Percentiles rank a stretch among this genome's conserved stretches.
Conservation (phyloP, 1,140 invertebrate genomes). For the Pogonus chalceus region DNA sequence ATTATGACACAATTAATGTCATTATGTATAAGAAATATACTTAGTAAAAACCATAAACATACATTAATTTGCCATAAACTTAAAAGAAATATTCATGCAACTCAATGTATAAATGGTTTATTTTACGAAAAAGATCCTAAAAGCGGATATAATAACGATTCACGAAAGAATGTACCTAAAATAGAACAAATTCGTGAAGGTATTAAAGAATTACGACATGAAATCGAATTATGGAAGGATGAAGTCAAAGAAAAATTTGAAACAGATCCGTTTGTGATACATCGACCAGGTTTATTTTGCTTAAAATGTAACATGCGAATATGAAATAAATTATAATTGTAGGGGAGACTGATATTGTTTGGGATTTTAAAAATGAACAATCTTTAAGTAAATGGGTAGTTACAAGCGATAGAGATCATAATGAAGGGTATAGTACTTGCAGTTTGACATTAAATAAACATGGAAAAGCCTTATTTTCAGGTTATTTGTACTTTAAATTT, state of each 20-base stretch:
- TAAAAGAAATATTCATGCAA: slow-evolving; percentile 4
- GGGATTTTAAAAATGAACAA: slow-evolving; percentile 52
- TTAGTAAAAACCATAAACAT: too few species aligned
- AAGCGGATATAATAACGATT: slow-evolving; percentile 46
- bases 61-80: too few species aligned
- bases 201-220: slow-evolving; percentile 50
- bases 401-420: slow-evolving; percentile 67
- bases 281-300: slow-evolving; percentile 37
- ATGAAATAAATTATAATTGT: slow-evolving; percentile 21
- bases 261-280: slow-evolving; percentile 47
- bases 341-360: slow-evolving; percentile 60
- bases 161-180: slow-evolving; percentile 34
- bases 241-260: slow-evolving; percentile 57
- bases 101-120: neutral
- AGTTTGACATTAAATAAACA: slow-evolving; percentile 49
- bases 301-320: slow-evolving; percentile 7
- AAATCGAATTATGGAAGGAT: slow-evolving; percentile 53
- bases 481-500: slow-evolving; percentile 41
- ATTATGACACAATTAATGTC: too few species aligned
- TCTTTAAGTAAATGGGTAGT: slow-evolving; percentile 62
- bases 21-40: too few species aligned
- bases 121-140: slow-evolving; percentile 54
- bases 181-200: slow-evolving; percentile 47
- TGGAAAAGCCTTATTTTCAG: slow-evolving; percentile 68
- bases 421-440: slow-evolving; percentile 67